phyloP scores from a whole-genome alignment of 1,140 invertebrate species.

The Belonocnema kinseyi region DNA sequence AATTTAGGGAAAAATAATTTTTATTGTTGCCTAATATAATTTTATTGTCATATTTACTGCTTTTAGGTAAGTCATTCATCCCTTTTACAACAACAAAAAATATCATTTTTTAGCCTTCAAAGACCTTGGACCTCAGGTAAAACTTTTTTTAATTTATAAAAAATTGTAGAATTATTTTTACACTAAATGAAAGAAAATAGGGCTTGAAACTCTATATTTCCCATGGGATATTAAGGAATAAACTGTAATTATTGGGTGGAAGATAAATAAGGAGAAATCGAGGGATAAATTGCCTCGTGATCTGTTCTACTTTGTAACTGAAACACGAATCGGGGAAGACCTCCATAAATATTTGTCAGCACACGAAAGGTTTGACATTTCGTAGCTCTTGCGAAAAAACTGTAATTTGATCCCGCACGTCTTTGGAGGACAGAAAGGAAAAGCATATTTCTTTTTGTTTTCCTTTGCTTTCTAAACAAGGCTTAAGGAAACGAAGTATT shows the following conservation, averaged over 20 bases:
- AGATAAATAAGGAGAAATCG: not conserved
- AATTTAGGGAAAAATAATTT: too few relatives aligned
- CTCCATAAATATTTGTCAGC: conserved; percentile 18
- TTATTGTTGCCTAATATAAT: too few relatives aligned
- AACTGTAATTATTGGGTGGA: not conserved
- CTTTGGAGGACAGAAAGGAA: not conserved
- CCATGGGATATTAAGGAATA: not conserved
- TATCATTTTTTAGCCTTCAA: too few relatives aligned
- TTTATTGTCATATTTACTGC: too few relatives aligned
- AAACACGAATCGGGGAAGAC: not conserved
- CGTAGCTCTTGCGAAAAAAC: not conserved
- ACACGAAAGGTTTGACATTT: conserved; percentile 8
- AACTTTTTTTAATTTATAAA: too few relatives aligned
- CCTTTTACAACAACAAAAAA: too few relatives aligned
- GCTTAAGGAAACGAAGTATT: not conserved
- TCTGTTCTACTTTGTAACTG: not conserved
- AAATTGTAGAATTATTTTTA: too few relatives aligned
- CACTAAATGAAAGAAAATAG: too few relatives aligned
- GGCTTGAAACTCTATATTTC: not conserved
- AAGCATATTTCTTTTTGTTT: not conserved
- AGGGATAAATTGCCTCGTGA: not conserved
- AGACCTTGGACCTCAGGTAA: too few relatives aligned
- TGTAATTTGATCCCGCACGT: conserved; percentile 9
- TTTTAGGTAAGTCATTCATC: too few relatives aligned
- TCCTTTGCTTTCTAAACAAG: not conserved